These are phyloP conservation scores for Leistus spinibarbis DNA, from an alignment of 2,888 invertebrate genomes.

Conservation along the genomic window DNA sequence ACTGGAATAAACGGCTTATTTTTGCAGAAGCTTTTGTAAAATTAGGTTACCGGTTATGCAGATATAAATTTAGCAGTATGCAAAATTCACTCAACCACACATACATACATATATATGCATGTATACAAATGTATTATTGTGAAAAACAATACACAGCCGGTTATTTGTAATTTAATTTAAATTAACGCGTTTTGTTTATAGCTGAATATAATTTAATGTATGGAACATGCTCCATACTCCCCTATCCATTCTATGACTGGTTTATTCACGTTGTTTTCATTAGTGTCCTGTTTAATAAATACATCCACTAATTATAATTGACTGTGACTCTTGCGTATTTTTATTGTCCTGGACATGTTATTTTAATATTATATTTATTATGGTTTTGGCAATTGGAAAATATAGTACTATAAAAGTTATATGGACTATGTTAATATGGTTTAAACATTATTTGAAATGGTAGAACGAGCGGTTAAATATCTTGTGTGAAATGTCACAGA, in stretches of 20 bases:
- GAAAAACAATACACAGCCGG: background rate
- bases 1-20: background rate
- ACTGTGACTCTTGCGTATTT: background rate
- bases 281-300: no score
- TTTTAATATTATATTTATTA: background rate
- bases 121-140: background rate
- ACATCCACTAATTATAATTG: background rate
- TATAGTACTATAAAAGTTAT: no score
- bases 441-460: no score
- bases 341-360: background rate
- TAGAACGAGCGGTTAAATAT: no score
- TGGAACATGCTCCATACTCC: constrained; percentile 17
- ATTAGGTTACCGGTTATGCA: background rate
- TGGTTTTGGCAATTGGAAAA: no score
- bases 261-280: background rate
- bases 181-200: constrained; percentile 28
- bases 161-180: constrained; percentile 30
- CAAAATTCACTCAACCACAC: background rate
- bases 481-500: no score
- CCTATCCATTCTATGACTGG: no score
- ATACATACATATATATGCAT: background rate
- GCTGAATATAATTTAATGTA: constrained; percentile 33
- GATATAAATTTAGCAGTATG: background rate
- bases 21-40: background rate
- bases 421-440: no score